phyloP scores from a whole-genome alignment of 2,113 vertebrate species.

The Smithornis capensis region DNA sequence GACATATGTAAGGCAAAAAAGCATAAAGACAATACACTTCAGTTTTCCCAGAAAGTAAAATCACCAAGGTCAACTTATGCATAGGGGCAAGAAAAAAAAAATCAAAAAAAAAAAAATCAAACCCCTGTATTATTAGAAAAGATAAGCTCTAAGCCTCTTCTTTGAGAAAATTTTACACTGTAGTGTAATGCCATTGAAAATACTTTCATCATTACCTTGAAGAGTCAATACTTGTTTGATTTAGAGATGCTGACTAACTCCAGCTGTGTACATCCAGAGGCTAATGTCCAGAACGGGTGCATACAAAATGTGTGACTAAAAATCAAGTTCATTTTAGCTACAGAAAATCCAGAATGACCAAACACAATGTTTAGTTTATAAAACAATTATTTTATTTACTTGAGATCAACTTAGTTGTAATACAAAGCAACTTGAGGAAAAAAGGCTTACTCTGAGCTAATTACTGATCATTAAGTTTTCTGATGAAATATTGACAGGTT shows the following conservation, averaged over 20 bases:
- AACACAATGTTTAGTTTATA: not conserved
- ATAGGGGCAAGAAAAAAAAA: not conserved
- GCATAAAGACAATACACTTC: not conserved
- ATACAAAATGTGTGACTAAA: not conserved
- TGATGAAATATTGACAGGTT: not conserved
- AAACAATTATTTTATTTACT: not conserved
- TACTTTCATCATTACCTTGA: not conserved
- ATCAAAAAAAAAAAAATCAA: not conserved
- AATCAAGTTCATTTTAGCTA: not conserved
- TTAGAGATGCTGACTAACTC: not conserved
- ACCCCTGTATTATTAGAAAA: not conserved
- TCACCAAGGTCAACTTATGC: not conserved
- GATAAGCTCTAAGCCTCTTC: not conserved
- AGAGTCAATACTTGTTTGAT: not conserved
- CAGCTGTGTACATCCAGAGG: not conserved
- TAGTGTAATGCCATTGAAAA: not conserved
- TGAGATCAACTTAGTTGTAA: not conserved
- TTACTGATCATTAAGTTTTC: not conserved
- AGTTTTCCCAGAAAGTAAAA: conserved; percentile 8
- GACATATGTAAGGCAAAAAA: not conserved
- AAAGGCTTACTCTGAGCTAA: not conserved
- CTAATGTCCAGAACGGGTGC: not conserved
- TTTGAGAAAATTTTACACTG: not conserved
- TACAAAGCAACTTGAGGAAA: not conserved
- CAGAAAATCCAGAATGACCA: not conserved